Conservation (phyloP, 2,113 vertebrate species). For the Scartelaos histophorus region DNA sequence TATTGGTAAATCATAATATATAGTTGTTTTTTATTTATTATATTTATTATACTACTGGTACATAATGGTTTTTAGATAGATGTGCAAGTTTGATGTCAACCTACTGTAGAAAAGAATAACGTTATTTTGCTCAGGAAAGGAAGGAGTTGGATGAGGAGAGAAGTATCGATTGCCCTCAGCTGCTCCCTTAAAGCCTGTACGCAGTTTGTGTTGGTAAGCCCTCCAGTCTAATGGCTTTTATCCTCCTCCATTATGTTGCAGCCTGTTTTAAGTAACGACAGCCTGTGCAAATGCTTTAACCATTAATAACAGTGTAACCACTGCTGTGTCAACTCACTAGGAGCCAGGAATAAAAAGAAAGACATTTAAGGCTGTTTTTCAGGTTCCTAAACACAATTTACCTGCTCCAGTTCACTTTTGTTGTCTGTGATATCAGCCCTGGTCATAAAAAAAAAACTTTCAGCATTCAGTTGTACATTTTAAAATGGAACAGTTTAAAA, state of each 20-base stretch:
- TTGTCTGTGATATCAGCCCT: not conserved
- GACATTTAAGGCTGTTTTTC: constrained; percentile 11
- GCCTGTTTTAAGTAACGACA: constrained; percentile 75
- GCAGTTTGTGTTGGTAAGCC: constrained; percentile 57
- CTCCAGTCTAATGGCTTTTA: constrained; percentile 71
- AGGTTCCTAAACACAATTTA: not conserved
- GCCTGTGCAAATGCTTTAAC: constrained; percentile 68
- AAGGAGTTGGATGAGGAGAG: constrained; percentile 32
- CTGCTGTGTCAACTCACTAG: constrained; percentile 49
- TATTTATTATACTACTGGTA: too few relatives aligned
- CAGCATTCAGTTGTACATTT: not conserved
- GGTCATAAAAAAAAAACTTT: not conserved
- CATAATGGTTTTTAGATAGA: not conserved
- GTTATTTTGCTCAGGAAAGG: constrained; percentile 35
- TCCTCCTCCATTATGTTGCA: constrained; percentile 67
- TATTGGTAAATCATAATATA: not conserved
- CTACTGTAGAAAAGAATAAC: constrained; percentile 45
- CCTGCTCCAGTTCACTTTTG: not conserved
- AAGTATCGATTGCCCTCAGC: constrained; percentile 66
- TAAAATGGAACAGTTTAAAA: not conserved
- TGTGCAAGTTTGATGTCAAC: constrained; percentile 42
- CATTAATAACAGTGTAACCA: constrained; percentile 57
- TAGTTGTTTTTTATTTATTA: not conserved
- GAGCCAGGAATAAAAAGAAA: constrained; percentile 12
- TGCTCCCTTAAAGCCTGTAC: constrained; percentile 45